phyloP scores from a whole-genome alignment of 2,113 vertebrate genomes.

The Strigops habroptila region DNA sequence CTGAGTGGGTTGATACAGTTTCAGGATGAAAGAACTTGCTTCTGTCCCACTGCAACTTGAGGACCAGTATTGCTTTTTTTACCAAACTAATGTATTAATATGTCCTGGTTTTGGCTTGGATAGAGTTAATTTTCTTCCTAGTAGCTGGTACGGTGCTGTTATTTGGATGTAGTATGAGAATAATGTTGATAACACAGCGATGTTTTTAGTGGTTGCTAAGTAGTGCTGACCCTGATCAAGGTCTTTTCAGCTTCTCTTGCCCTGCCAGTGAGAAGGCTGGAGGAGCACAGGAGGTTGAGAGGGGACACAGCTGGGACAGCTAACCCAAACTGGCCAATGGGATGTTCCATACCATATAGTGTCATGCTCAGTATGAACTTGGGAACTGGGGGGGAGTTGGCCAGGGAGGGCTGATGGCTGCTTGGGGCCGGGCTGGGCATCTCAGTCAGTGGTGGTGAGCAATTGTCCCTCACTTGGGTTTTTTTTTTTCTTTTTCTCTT shows the following conservation, averaged over 20 bases:
- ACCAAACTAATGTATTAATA: not conserved
- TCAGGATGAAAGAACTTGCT: not conserved
- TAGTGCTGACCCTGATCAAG: not conserved
- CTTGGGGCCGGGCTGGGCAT: not conserved
- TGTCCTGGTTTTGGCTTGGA: not conserved
- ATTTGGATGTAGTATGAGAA: not conserved
- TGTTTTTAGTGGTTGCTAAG: not conserved
- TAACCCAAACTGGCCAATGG: not conserved
- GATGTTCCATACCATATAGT: not conserved
- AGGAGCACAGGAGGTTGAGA: not conserved
- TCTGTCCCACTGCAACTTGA: not conserved
- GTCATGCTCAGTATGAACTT: not conserved
- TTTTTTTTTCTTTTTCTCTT: not conserved
- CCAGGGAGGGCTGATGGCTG: not conserved
- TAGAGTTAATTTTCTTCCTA: not conserved
- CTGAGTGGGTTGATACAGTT: accelerated
- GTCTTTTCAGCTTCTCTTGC: not conserved
- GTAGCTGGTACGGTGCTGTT: not conserved
- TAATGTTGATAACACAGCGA: not conserved
- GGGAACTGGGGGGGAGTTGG: not conserved
- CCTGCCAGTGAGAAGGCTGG: not conserved
- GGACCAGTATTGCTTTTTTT: not conserved
- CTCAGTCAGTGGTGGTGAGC: not conserved
- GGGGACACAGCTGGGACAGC: not conserved
- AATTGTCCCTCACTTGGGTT: not conserved